Evolutionary conservation across 1,140 invertebrate genomes (phyloP), one percentile per base, ranked within the genome.

Genomic region (Ephestia elutella): DNA sequence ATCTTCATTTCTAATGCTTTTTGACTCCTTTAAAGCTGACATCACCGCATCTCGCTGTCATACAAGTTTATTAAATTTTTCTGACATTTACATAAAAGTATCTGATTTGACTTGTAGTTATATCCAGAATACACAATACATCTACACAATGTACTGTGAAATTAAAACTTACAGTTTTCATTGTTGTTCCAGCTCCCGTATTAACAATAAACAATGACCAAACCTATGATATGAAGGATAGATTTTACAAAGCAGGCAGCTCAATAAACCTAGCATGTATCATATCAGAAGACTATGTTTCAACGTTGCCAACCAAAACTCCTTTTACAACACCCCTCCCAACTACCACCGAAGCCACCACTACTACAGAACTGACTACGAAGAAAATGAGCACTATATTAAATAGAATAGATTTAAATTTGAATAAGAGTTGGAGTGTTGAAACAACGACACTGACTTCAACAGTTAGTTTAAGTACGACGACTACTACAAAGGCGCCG

Each of bases 161-260:
- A 4, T 15, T 25, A 25, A 25, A 10, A n/a, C 5, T 15, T 10
- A 44, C 5, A 44, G 9, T 15, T 44, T 44, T 15, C 21, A 60
- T 54, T 55, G 20, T 55, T n/a, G 79, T 19, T 81, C 59, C 79
- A 87, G 93, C 93, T 63, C 92, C 92, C 28, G 91, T 93, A 62
- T 80, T 94, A 57, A 90, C 89, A 61, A 92, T 94, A 70, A 90
- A 93, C 35, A 93, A 93, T 65, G 93, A 93, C 71, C 91, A 92
- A 63, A 90, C 91, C 44, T 90, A 93, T 60, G 91, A 91, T 71
- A 90, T 93, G 49, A 91, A 91, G 59, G 93, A 94, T 78, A 87
- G 92, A 61, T 93, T 93, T 81, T 94, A 94, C 86, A 94, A 93
- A 83, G 91, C 91, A 15, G 93, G 93, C 18, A 93, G 92, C 73